Evolutionary conservation across 2,888 invertebrate genomes (phyloP), one percentile per base, ranked within the genome.

Genomic region (Yponomeuta plumbellus): DNA sequence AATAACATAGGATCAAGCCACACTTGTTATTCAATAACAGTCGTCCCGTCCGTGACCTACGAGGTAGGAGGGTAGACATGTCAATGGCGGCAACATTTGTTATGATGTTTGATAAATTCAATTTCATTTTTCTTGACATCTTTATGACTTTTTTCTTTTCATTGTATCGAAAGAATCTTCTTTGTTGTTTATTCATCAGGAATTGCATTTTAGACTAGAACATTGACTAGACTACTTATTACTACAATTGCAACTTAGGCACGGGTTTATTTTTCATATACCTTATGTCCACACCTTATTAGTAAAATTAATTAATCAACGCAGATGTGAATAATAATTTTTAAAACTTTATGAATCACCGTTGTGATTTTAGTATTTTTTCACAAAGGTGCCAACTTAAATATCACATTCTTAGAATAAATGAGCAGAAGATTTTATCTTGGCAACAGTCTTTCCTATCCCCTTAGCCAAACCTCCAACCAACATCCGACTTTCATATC

Each of bases 21-120:
- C 82, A 83, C 84, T 89, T 88, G 88, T 88, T 90, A 90, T 90
- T 90, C 86, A 90, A 91, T 91, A 89, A 89, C 83, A 79, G 76
- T 75, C 81, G 83, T 80, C 80, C 87, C 83, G 83, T 80, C 80
- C 87, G 83, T 80, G 78, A 66, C 63, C 22, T 44, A 63, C 22
- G 40, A 63, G 40, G 63, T 44, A 63, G 39, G 63, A 22, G 21
- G 21, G 44, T 11, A 20, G 21, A 63, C 63, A 63, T 63, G 44
- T 44, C 63, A 44, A 40, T 44, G n/a, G 10, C 26, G 13, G n/a
- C 17, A 34, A 26, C 23, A 61, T 61, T 61, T 61, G 61, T 61
- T 17, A 61, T 5, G 61, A 21, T 61, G 23, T 34, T 61, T 13
- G 26, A 8, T 5, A 13, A 21, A 21, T 21, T 59, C 8, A 10